Percentiles rank a stretch among this genome's conserved stretches.
phyloP scores from a whole-genome alignment of 2,113 vertebrate genomes.

The Notothenia coriiceps region DNA sequence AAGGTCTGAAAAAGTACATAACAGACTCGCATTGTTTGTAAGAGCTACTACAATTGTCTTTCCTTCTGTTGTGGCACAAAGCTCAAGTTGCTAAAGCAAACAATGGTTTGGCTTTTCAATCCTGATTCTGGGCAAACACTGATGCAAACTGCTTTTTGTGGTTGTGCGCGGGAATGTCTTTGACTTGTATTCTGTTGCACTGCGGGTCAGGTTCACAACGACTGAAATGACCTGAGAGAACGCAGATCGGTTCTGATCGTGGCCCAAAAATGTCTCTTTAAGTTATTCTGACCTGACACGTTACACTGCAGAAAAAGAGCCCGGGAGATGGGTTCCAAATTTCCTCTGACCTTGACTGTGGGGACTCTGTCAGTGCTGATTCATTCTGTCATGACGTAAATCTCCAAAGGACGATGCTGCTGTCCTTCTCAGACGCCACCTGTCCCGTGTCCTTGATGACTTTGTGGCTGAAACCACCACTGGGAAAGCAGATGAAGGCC shows the following conservation, averaged over 20 bases:
- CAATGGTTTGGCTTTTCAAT: conserved; percentile 29
- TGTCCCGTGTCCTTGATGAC: conserved; percentile 49
- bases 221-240: conserved; percentile 42
- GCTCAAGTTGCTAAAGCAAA: conserved; percentile 33
- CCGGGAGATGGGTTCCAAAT: conserved; percentile 46
- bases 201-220: conserved; percentile 30
- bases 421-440: conserved; percentile 55
- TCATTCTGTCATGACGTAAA: conserved; percentile 55
- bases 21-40: conserved; percentile 7
- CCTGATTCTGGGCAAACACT: conserved; percentile 19
- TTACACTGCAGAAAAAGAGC: conserved; percentile 39
- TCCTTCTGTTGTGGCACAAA: conserved; percentile 10
- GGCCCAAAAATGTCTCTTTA: conserved; percentile 59
- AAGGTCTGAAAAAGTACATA: not conserved
- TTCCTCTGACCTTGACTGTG: conserved; percentile 50
- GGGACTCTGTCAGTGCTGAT: conserved; percentile 43
- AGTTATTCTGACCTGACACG: conserved; percentile 53
- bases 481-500: not conserved
- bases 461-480: conserved; percentile 29
- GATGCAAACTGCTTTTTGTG: conserved; percentile 33
- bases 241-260: conserved; percentile 35
- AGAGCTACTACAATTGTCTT: conserved; percentile 1
- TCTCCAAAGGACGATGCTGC: conserved; percentile 55
- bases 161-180: conserved; percentile 28
- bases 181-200: conserved; percentile 25